These are phyloP conservation scores for Diabrotica undecimpunctata DNA, from an alignment of 1,140 invertebrate genomes.

Conservation along the genomic window DNA sequence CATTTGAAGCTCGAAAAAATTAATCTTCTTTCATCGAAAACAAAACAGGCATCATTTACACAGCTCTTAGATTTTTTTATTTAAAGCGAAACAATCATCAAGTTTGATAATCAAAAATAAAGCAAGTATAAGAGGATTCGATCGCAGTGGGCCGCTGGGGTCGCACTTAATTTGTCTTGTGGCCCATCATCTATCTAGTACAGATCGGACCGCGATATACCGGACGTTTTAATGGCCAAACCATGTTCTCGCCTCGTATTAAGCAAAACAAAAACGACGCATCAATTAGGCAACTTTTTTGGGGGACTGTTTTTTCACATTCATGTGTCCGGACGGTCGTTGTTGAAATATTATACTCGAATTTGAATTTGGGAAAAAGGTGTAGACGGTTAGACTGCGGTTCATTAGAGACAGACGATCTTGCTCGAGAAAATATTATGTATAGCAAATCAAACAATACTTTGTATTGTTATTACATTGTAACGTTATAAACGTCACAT, in stretches of 20 bases:
- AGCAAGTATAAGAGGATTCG: conserved; percentile 9
- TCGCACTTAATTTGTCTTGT: conserved; percentile 46
- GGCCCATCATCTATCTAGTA: conserved; percentile 46
- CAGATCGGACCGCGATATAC: conserved; percentile 46
- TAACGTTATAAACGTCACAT: too few relatives aligned
- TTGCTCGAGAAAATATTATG: background rate
- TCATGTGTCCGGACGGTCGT: conserved; percentile 8
- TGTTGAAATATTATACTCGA: conserved; percentile 20
- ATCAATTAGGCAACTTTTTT: conserved; percentile 47
- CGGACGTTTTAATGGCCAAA: conserved; percentile 48
- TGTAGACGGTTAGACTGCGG: conserved; percentile 3
- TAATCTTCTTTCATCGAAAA: too few relatives aligned
- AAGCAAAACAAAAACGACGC: conserved; percentile 49
- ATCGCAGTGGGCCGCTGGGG: conserved; percentile 26
- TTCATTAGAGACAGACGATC: background rate
- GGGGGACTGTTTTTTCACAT: conserved; percentile 35
- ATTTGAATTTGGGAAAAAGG: conserved; percentile 13
- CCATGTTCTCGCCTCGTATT: conserved; percentile 45
- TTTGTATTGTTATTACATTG: too few relatives aligned
- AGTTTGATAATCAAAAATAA: background rate
- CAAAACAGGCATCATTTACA: too few relatives aligned
- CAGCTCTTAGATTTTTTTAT: background rate
- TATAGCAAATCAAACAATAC: too few relatives aligned
- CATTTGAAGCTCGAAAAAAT: too few relatives aligned
- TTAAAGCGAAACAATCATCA: background rate